Evolutionary conservation across 2,113 vertebrate genomes (phyloP).

Genomic region (Oreotrochilus melanogaster): DNA sequence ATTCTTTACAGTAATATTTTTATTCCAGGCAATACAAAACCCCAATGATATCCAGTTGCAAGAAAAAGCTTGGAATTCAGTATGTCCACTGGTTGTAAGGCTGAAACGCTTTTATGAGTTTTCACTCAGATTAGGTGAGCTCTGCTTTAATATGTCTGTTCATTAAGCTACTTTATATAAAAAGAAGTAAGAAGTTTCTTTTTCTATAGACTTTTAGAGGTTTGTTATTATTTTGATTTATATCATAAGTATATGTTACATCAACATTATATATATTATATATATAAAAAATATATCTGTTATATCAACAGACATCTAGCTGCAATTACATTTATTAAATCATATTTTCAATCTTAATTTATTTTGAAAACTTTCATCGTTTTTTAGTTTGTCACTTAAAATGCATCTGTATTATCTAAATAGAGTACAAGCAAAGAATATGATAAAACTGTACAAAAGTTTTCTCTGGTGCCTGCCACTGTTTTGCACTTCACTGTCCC

Average conservation of each 20-base stretch:
- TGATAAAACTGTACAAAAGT: not conserved
- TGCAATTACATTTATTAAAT: not conserved
- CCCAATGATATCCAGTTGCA: slow-evolving; percentile 91
- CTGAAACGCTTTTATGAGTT: slow-evolving; percentile 97
- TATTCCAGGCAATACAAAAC: slow-evolving; percentile 94
- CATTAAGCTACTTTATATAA: not conserved
- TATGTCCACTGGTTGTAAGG: slow-evolving; percentile 94
- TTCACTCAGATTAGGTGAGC: slow-evolving; percentile 91
- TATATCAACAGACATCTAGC: not conserved
- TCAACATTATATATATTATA: too few relatives aligned
- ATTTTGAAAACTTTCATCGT: not conserved
- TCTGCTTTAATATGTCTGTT: not conserved
- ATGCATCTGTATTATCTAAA: not conserved
- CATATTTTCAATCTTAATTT: not conserved
- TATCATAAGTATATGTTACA: too few relatives aligned
- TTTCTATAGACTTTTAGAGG: not conserved
- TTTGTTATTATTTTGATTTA: not conserved
- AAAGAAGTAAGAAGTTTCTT: not conserved
- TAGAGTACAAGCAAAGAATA: not conserved
- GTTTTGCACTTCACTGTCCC: not conserved
- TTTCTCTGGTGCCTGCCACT: not conserved
- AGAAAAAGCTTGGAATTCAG: slow-evolving; percentile 95
- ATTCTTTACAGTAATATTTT: slow-evolving; percentile 4
- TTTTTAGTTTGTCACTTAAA: not conserved
- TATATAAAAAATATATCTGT: not conserved